These are phyloP conservation scores for Papilio polytes DNA, from an alignment of 1,140 invertebrate genomes.

Conservation along the genomic window DNA sequence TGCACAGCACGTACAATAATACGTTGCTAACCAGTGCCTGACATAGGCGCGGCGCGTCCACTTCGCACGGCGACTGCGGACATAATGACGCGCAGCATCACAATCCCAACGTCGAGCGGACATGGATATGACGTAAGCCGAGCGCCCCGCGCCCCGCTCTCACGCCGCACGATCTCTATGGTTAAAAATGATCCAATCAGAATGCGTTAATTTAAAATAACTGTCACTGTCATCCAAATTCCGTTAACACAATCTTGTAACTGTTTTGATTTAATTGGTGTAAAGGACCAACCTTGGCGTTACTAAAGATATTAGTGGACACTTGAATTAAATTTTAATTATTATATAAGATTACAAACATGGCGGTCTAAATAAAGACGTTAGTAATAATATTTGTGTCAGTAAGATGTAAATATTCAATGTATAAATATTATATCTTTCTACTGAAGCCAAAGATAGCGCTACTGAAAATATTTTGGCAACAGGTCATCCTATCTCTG, in stretches of 20 bases:
- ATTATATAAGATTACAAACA: neutral
- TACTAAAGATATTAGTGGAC: neutral
- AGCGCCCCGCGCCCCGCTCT: conserved; percentile 55
- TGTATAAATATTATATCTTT: neutral
- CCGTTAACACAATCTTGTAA: conserved; percentile 2
- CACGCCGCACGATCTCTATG: conserved; percentile 67
- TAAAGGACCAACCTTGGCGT: conserved; percentile 10
- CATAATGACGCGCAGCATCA: conserved; percentile 50
- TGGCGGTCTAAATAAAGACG: neutral
- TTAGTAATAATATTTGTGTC: neutral
- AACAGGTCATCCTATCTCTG: neutral
- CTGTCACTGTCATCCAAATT: neutral
- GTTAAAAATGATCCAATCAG: conserved; percentile 44
- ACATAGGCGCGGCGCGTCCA: conserved; percentile 65
- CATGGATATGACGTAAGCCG: conserved; percentile 72
- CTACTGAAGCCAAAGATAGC: neutral
- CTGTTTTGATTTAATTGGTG: neutral
- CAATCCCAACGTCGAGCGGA: conserved; percentile 59
- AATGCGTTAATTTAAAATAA: conserved; percentile 22
- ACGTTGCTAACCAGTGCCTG: conserved; percentile 69
- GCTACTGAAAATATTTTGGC: neutral
- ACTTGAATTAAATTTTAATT: neutral
- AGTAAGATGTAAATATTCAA: conserved; percentile 1
- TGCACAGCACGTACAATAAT: conserved; percentile 80
- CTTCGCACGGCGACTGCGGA: conserved; percentile 50